Evolutionary conservation across 1,140 invertebrate genomes (phyloP).

Genomic region (Trichonephila clavipes): DNA sequence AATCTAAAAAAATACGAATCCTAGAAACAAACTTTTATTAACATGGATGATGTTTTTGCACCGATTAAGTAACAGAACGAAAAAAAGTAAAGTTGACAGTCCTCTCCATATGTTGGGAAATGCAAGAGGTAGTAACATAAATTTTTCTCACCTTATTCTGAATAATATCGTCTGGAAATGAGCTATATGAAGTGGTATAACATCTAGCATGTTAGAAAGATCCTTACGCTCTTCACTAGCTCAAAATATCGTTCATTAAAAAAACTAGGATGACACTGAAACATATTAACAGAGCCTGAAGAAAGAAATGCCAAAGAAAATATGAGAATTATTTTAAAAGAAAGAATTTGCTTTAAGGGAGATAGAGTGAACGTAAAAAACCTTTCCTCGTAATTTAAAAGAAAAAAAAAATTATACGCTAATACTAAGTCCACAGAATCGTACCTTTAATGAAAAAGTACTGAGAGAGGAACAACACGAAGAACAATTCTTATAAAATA

Average conservation of each 20-base stretch:
- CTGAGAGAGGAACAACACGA: background rate
- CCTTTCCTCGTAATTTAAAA: background rate
- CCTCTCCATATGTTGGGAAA: background rate
- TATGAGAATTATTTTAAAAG: background rate
- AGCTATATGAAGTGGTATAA: background rate
- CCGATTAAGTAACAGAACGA: background rate
- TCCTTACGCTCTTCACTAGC: background rate
- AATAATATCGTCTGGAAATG: background rate
- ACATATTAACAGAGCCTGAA: background rate
- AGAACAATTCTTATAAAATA: background rate
- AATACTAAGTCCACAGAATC: constrained; percentile 3
- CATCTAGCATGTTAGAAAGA: background rate
- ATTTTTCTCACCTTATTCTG: background rate
- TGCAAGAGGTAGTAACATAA: background rate
- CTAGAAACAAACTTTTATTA: background rate
- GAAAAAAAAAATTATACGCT: background rate
- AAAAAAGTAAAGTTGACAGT: background rate
- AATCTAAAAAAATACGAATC: background rate
- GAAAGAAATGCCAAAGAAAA: background rate
- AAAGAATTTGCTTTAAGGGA: background rate
- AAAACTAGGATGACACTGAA: background rate
- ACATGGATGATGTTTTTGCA: background rate
- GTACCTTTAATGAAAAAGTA: constrained; percentile 27
- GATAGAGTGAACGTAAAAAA: background rate
- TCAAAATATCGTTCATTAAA: background rate